These are phyloP conservation scores for Bilobella aurantiaca DNA, from an alignment of 1,140 invertebrate species.

Conservation along the genomic window DNA sequence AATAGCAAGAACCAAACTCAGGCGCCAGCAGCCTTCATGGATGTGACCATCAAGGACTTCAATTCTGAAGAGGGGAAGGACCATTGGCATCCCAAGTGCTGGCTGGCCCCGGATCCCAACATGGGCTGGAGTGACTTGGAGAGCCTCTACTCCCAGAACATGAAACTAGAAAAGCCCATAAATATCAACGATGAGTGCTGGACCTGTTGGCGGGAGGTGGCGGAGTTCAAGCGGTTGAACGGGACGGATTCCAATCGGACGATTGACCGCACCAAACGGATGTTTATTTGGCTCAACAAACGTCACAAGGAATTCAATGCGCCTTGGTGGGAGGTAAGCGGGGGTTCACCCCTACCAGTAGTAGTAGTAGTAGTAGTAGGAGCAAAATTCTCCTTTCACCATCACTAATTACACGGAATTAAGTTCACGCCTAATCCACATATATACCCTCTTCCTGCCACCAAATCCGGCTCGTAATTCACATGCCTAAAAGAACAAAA, in stretches of 20 bases:
- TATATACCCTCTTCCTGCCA: too few species aligned
- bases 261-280: slow-evolving; percentile 31
- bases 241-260: slow-evolving; percentile 25
- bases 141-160: slow-evolving; percentile 29
- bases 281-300: slow-evolving; percentile 34
- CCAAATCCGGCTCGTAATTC: too few species aligned
- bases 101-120: slow-evolving; percentile 27
- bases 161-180: slow-evolving; percentile 23
- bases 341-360: not conserved
- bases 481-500: too few species aligned
- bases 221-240: slow-evolving; percentile 17
- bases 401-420: too few species aligned
- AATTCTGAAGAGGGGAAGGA: slow-evolving; percentile 1
- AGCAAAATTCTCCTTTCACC: too few species aligned
- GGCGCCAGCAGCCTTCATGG: not conserved
- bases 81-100: slow-evolving; percentile 31
- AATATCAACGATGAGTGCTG: slow-evolving; percentile 28
- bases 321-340: slow-evolving; percentile 33
- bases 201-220: slow-evolving; percentile 31
- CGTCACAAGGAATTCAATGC: slow-evolving; percentile 30
- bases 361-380: too few species aligned
- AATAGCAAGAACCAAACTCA: slow-evolving; percentile 5
- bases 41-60: slow-evolving; percentile 7
- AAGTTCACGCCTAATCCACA: too few species aligned
- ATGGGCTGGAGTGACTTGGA: slow-evolving; percentile 34